Evolutionary conservation across 2,113 vertebrate species (phyloP), one percentile per base, ranked within the genome.

Genomic region (Pao palembangensis): DNA sequence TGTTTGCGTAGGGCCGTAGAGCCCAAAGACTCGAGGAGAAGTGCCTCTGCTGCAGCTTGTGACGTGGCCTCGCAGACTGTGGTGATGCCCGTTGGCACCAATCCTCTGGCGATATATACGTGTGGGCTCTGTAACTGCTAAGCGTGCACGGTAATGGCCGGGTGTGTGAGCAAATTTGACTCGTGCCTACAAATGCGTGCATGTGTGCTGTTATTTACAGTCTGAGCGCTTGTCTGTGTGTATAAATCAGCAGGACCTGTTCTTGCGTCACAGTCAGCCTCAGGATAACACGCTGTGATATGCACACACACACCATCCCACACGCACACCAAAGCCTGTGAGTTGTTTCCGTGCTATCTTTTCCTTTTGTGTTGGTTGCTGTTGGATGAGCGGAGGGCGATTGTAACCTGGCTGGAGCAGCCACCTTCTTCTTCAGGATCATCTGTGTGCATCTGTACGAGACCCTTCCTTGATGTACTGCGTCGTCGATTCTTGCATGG

Each of bases 241-340:
- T 62, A 84, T 87, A 82, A 86, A 87, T 88, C 76, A 82, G 54
- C 66, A 61, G 46, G 15, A 47, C 21, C 14, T 28, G 13, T 63
- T 79, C 50, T 87, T 82, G 62, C 75, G 73, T 87, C 77, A 84
- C 34, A 56, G 11, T 54, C 52, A 23, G 42, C 78, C 76, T 56
- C 58, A 7, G 61, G 79, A 56, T 56, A 58, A 43, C 61, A 58
- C 16, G 50, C 71, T 62, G 55, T 3, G 21, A 23, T 23, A 65
- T 51, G 23, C 5, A 68, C 42, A 56, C 28, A 10, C 62, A 52
- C 44, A 4, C 57, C 64, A 51, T 23, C 5, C 66, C 43, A 56
- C 28, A 10, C 62, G 50, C 56, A 49, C 46, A 51, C 59, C 44
- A 51, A 28, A 68, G 73, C 81, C 58, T 15, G 19, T 46, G 18